These are phyloP conservation scores for Schrankia costaestrigalis DNA, from an alignment of 2,888 invertebrate species.

Conservation along the genomic window DNA sequence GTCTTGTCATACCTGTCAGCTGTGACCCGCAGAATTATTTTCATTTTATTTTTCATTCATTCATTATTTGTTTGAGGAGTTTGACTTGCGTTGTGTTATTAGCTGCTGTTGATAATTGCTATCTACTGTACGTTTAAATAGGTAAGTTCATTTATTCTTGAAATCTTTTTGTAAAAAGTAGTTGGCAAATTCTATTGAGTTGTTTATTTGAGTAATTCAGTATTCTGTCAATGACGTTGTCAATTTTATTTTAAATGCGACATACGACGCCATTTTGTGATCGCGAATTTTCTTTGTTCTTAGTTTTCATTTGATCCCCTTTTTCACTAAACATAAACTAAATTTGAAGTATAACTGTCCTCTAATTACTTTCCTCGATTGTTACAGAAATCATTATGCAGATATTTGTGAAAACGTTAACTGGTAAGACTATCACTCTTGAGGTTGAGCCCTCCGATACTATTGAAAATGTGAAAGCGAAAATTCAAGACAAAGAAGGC, in stretches of 20 bases:
- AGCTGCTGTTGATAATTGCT: too few relatives aligned
- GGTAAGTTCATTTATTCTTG: too few relatives aligned
- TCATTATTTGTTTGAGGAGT: too few relatives aligned
- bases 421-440: slow-evolving; percentile 46
- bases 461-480: slow-evolving; percentile 39
- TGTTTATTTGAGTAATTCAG: background rate
- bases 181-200: too few relatives aligned
- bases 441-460: slow-evolving; percentile 42
- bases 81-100: slow-evolving; percentile 3
- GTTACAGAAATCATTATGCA: slow-evolving; percentile 61
- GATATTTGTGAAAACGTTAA: slow-evolving; percentile 58
- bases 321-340: slow-evolving; percentile 20
- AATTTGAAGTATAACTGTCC: slow-evolving; percentile 42
- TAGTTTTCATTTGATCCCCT: slow-evolving; percentile 32
- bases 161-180: too few relatives aligned
- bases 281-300: slow-evolving; percentile 67
- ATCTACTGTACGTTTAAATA: too few relatives aligned
- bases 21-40: too few relatives aligned
- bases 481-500: slow-evolving; percentile 37
- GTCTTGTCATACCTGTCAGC: too few relatives aligned
- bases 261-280: slow-evolving; percentile 68
- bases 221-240: slow-evolving; percentile 22
- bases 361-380: slow-evolving; percentile 34
- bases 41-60: too few relatives aligned
- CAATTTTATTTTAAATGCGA: slow-evolving; percentile 10